These are phyloP conservation scores for Tenrec ecaudatus DNA, from an alignment of 2,113 vertebrate genomes.

Conservation along the genomic window DNA sequence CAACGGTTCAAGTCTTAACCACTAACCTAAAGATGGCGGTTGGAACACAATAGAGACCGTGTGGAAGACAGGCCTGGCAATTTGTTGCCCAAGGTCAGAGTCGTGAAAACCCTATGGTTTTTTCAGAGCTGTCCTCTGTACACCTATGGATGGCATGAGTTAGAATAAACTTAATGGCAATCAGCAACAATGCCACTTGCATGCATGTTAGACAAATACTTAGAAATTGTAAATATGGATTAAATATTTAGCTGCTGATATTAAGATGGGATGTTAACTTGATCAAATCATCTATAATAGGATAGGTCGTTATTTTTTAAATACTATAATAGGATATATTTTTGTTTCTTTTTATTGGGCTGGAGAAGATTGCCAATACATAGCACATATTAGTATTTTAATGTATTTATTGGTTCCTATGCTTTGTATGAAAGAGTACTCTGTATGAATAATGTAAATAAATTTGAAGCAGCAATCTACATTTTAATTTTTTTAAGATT, in stretches of 20 bases:
- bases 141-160: not conserved
- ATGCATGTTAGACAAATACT: conserved; percentile 69
- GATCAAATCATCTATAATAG: conserved; percentile 64
- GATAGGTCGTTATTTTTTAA: conserved; percentile 70
- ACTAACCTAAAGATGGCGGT: not conserved
- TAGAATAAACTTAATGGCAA: not conserved
- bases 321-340: conserved; percentile 47
- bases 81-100: not conserved
- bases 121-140: not conserved
- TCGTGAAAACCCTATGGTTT: not conserved
- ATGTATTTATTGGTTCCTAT: not conserved
- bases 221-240: conserved; percentile 50
- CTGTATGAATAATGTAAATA: not conserved
- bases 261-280: conserved; percentile 68
- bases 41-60: not conserved
- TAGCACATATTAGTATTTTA: not conserved
- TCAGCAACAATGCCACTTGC: conserved; percentile 9
- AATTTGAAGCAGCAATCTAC: not conserved
- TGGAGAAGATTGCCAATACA: not conserved
- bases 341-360: not conserved
- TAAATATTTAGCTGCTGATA: conserved; percentile 64
- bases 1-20: not conserved
- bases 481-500: not conserved
- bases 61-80: not conserved
- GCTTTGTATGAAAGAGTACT: not conserved